phyloP scores from a whole-genome alignment of 2,888 invertebrate species.

The Plutella xylostella region DNA sequence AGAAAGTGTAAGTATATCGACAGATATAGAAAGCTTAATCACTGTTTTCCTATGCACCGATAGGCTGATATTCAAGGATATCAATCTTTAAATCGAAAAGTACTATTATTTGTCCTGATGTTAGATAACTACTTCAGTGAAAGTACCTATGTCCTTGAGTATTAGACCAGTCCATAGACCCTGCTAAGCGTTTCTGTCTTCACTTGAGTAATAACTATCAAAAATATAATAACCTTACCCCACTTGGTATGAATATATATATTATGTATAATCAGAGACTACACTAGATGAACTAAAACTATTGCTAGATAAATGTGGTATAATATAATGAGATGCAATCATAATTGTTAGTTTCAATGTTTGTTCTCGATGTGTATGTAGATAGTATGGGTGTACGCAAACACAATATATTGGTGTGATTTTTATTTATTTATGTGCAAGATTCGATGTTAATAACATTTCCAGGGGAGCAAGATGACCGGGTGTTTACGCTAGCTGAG shows the following conservation, averaged over 20 bases:
- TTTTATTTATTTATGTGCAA: neutral
- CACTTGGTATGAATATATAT: no score
- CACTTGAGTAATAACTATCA: no score
- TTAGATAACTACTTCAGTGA: no score
- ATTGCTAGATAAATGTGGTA: neutral
- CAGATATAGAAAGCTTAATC: no score
- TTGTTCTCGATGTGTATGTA: constrained; percentile 1
- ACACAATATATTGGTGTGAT: neutral
- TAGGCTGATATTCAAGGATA: no score
- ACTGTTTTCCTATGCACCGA: no score
- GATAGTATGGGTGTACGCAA: constrained; percentile 2
- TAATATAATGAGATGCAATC: neutral
- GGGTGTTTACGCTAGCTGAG: constrained; percentile 93
- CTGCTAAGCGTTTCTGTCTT: no score
- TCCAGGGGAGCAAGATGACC: constrained; percentile 92
- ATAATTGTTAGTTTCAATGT: constrained; percentile 2
- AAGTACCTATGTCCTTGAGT: no score
- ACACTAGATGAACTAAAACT: neutral
- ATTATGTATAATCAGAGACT: neutral
- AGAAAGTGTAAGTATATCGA: neutral
- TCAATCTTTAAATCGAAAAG: no score
- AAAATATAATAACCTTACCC: no score
- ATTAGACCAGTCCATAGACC: no score
- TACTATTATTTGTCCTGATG: no score
- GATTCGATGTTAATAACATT: constrained; percentile 16